A percentile compares a stretch with the other conserved stretches of the same genome.
Evolutionary conservation across 2,888 invertebrate species (phyloP).

Genomic region (Silvanus unidentatus): DNA sequence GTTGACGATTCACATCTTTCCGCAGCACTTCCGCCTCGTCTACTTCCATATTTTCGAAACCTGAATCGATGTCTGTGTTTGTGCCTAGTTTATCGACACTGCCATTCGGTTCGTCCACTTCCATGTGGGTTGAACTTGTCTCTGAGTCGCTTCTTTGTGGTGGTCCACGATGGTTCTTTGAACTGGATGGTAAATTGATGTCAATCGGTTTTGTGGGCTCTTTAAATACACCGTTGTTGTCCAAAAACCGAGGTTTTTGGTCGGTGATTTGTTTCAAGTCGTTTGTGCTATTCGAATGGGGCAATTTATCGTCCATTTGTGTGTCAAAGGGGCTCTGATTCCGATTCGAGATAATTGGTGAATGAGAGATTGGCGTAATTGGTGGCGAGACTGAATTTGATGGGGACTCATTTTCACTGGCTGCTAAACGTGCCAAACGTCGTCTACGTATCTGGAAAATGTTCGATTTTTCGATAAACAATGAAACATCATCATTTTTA

Average conservation of each 20-base stretch:
- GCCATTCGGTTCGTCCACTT: slow-evolving; percentile 52
- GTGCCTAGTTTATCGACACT: slow-evolving; percentile 43
- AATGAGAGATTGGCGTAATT: slow-evolving; percentile 48
- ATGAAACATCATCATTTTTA: not conserved
- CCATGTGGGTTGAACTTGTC: slow-evolving; percentile 51
- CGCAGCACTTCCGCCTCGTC: slow-evolving; percentile 53
- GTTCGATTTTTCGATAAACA: slow-evolving; percentile 20
- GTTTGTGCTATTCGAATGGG: slow-evolving; percentile 5
- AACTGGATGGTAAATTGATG: slow-evolving; percentile 38
- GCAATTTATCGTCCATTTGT: slow-evolving; percentile 20
- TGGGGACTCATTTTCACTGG: slow-evolving; percentile 52
- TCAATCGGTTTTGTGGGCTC: slow-evolving; percentile 44
- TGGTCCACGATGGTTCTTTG: slow-evolving; percentile 29
- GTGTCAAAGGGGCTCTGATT: slow-evolving; percentile 29
- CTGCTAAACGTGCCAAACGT: slow-evolving; percentile 67
- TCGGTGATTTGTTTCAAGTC: slow-evolving; percentile 3
- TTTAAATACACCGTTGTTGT: slow-evolving; percentile 30
- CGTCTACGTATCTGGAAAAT: slow-evolving; percentile 66
- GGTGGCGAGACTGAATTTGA: slow-evolving; percentile 48
- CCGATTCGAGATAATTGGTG: slow-evolving; percentile 31
- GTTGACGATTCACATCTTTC: slow-evolving; percentile 43
- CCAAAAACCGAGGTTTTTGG: not conserved
- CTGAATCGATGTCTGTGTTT: slow-evolving; percentile 61
- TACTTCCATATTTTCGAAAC: slow-evolving; percentile 72
- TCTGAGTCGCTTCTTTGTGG: slow-evolving; percentile 46